A percentile compares a stretch with the other conserved stretches of the same genome.
Conservation (phyloP, 2,797 vertebrate species). For the Aplochiton taeniatus region DNA sequence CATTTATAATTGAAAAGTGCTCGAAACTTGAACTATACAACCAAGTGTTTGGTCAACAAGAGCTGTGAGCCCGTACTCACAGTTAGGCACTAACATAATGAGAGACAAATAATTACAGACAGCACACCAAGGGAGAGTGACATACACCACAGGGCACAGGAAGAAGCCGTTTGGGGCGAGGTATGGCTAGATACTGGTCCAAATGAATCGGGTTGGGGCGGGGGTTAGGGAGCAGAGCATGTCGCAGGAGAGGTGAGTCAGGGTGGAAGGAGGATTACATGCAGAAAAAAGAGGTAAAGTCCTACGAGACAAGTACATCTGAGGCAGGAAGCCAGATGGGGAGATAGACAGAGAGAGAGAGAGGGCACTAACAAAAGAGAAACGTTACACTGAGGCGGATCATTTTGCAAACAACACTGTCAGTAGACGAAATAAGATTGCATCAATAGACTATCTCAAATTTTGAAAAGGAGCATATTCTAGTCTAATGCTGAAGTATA, state of each 20-base stretch:
- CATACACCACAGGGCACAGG: slow-evolving; percentile 40
- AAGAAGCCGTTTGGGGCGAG: slow-evolving; percentile 87
- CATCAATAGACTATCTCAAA: too few species aligned
- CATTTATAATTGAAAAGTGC: too few species aligned
- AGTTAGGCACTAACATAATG: slow-evolving; percentile 15
- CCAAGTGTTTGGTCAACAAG: not conserved
- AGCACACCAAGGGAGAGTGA: slow-evolving; percentile 21
- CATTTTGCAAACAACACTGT: slow-evolving; percentile 51
- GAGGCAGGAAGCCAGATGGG: slow-evolving; percentile 57
- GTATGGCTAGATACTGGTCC: slow-evolving; percentile 90
- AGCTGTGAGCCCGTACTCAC: not conserved
- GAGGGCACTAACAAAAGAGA: slow-evolving; percentile 24
- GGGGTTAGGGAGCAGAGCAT: slow-evolving; percentile 52
- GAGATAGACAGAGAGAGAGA: slow-evolving; percentile 41
- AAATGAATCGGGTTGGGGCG: slow-evolving; percentile 63
- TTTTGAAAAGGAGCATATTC: too few species aligned
- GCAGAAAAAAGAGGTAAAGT: slow-evolving; percentile 70
- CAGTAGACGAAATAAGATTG: too few species aligned
- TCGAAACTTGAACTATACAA: too few species aligned
- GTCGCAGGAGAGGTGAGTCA: slow-evolving; percentile 40
- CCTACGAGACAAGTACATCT: slow-evolving; percentile 58
- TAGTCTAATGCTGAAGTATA: too few species aligned
- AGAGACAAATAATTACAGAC: slow-evolving; percentile 43
- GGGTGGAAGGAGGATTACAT: slow-evolving; percentile 42
- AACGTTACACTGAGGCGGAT: slow-evolving; percentile 29